Evolutionary conservation across 2,797 vertebrate species (phyloP), one percentile per base, ranked within the genome.

Genomic region (Halcyon leucocephala): DNA sequence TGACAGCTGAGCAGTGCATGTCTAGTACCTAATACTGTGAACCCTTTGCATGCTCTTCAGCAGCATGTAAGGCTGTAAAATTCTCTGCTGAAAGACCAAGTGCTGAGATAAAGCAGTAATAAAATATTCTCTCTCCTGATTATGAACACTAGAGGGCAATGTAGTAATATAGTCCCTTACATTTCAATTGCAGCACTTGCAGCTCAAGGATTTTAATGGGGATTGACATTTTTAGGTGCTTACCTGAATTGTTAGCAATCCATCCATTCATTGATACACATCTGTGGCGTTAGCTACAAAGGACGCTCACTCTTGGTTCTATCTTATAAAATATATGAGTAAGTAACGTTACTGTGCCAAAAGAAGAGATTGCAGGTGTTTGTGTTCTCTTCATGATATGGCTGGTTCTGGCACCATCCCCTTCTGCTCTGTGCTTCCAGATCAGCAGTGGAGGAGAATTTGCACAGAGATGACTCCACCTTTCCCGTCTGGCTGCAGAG

Each of bases 121-220:
- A 35, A 54, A 12, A 46, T 44, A 20, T 13, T 61, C 5, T 66
- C 24, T 20, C 26, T 52, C 57, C 19, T 41, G 26, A 33, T 24
- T 93, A 26, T 46, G 33, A 74, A 31, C 95, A 51, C 91, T 80
- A 97, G 96, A 92, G 93, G 95, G 95, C 93, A 92, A 89, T 66
- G 25, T 31, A 89, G 74, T 78, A 74, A 80, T 79, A 44, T 6
- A 81, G 20, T 67, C 51, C 22, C 37, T 31, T 62, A 42, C 35
- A 48, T 82, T 67, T 60, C 51, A n/a, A 0, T 4, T 18, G 13
- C 9, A 14, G 26, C 0, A 0, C 49, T 62, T 54, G 62, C 26
- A 73, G 28, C 22, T 89, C 3, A 1, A 31, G n/a, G 16, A 3
- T 44, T 84, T 15, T 55, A 16, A 15, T 64, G 54, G 21, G 14